Percentiles rank a stretch among this genome's conserved stretches.
phyloP scores from a whole-genome alignment of 2,113 vertebrate species.

The Bos indicus region DNA sequence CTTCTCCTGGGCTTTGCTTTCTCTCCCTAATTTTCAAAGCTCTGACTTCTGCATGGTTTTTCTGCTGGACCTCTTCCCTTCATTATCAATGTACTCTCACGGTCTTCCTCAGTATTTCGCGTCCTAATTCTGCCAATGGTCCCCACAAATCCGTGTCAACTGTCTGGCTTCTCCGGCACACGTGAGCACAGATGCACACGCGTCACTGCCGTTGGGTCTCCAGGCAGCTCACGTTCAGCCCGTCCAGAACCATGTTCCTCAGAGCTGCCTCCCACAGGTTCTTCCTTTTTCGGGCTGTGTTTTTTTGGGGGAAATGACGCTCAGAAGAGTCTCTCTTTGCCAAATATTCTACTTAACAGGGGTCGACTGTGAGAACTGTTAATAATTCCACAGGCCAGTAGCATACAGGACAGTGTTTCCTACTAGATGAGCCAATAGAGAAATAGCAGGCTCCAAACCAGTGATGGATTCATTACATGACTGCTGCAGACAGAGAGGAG shows the following conservation, averaged over 20 bases:
- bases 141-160: neutral
- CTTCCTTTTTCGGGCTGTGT: neutral
- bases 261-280: neutral
- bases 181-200: too few relatives aligned
- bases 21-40: neutral
- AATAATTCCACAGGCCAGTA: neutral
- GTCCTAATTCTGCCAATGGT: neutral
- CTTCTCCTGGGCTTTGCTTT: neutral
- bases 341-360: neutral
- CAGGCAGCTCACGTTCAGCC: neutral
- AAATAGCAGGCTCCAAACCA: neutral
- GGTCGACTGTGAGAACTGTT: neutral
- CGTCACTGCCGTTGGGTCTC: neutral
- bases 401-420: neutral
- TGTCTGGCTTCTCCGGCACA: neutral
- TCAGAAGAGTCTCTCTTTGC: neutral
- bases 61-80: neutral
- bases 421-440: neutral
- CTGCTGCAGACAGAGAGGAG: neutral
- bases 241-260: neutral
- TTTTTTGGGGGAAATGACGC: neutral
- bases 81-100: neutral
- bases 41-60: neutral
- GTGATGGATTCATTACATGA: neutral
- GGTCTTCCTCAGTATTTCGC: neutral